These are phyloP conservation scores for Neotoxoptera formosana DNA, from an alignment of 1,140 invertebrate genomes.

Conservation along the genomic window DNA sequence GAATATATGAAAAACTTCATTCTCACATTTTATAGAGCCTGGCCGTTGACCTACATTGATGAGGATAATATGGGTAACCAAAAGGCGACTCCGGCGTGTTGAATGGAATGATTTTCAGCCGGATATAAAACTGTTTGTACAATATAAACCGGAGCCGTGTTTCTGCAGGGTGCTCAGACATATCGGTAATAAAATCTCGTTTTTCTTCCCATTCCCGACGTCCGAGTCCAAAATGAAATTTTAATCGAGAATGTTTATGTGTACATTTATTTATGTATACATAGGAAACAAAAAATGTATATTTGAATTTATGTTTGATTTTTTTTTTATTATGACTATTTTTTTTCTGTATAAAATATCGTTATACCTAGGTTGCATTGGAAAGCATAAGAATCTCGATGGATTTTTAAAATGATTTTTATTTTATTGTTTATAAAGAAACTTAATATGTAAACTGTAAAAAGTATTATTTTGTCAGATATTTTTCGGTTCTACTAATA, in stretches of 20 bases:
- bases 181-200: conserved; percentile 49
- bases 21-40: neutral
- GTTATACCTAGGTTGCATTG: no score
- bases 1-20: conserved; percentile 13
- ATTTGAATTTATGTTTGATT: conserved; percentile 30
- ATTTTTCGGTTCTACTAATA: no score
- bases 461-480: neutral
- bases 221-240: conserved; percentile 30
- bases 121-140: conserved; percentile 18
- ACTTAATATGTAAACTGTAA: neutral
- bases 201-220: neutral
- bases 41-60: conserved; percentile 33
- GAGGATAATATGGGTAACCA: neutral
- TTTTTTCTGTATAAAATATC: neutral
- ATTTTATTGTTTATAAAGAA: neutral
- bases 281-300: neutral
- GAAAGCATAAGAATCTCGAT: neutral
- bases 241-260: conserved; percentile 28
- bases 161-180: conserved; percentile 14
- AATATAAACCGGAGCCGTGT: neutral
- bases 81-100: neutral
- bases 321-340: neutral
- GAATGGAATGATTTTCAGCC: conserved; percentile 14
- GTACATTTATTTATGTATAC: neutral
- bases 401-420: neutral